A percentile compares a stretch with the other conserved stretches of the same genome.
These are phyloP conservation scores for Thecophora atra DNA, from an alignment of 2,888 invertebrate species.

Conservation along the genomic window DNA sequence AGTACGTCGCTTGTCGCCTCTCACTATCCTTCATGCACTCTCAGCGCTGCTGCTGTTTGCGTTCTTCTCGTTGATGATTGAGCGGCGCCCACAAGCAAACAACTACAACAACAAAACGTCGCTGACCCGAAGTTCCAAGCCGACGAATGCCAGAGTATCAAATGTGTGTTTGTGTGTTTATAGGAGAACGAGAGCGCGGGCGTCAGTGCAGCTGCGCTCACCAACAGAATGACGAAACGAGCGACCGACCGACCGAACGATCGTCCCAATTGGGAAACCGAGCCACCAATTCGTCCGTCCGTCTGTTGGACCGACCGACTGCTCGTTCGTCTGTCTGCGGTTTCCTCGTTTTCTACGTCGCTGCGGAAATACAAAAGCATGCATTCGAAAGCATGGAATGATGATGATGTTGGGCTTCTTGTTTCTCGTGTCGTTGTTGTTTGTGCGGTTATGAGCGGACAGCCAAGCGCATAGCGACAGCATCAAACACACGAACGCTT, in stretches of 20 bases:
- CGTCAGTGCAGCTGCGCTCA: neutral
- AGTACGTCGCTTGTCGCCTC: no score
- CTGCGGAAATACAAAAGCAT: no score
- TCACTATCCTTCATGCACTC: no score
- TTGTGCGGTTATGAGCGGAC: neutral
- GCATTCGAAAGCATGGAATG: no score
- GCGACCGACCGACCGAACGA: conserved; percentile 7
- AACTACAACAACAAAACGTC: neutral
- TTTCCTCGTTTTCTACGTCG: neutral
- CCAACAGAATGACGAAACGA: neutral
- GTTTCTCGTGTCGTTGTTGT: no score
- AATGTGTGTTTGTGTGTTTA: neutral
- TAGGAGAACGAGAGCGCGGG: neutral
- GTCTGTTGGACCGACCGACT: neutral
- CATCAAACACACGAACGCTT: neutral
- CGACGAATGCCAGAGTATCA: no score
- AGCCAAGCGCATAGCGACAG: neutral
- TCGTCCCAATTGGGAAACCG: neutral
- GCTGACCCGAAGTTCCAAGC: neutral
- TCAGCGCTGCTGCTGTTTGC: neutral
- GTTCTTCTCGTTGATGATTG: conserved; percentile 5
- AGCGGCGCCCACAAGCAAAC: neutral
- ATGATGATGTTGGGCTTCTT: no score
- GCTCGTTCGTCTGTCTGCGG: neutral
- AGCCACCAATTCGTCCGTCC: neutral